These are phyloP conservation scores for Hemibagrus guttatus DNA, from an alignment of 2,797 vertebrate species.

Conservation along the genomic window DNA sequence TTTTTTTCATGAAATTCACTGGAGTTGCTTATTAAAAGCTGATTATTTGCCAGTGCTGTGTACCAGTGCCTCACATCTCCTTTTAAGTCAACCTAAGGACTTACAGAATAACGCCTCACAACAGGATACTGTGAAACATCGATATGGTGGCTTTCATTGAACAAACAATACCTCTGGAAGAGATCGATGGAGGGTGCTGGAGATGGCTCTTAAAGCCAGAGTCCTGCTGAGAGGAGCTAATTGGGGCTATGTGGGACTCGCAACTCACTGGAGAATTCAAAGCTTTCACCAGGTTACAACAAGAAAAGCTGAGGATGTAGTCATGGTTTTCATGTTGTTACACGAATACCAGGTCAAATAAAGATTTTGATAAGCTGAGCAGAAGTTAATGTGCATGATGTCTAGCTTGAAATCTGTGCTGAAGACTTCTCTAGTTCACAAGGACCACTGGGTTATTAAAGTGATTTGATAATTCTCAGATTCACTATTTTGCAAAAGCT, in stretches of 20 bases:
- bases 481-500: not conserved
- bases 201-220: slow-evolving; percentile 46
- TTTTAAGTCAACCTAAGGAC: slow-evolving; percentile 44
- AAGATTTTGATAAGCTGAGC: slow-evolving; percentile 3
- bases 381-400: slow-evolving; percentile 14
- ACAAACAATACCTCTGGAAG: slow-evolving; percentile 53
- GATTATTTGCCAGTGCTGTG: slow-evolving; percentile 24
- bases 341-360: slow-evolving; percentile 2
- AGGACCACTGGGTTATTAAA: not conserved
- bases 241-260: slow-evolving; percentile 25
- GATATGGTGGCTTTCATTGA: slow-evolving; percentile 51
- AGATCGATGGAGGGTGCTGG: slow-evolving; percentile 53
- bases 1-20: not conserved
- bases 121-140: slow-evolving; percentile 42
- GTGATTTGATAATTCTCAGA: slow-evolving; percentile 3
- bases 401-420: not conserved
- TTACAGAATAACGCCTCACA: slow-evolving; percentile 44
- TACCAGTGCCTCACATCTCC: slow-evolving; percentile 9
- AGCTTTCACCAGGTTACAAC: slow-evolving; percentile 26
- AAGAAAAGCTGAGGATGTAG: slow-evolving; percentile 3
- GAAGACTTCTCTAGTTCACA: not conserved
- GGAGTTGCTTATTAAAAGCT: not conserved
- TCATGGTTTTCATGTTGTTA: slow-evolving; percentile 21
- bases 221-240: slow-evolving; percentile 44
- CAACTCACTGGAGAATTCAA: not conserved